Percentiles rank a stretch among this genome's conserved stretches.
Evolutionary conservation across 2,888 invertebrate species (phyloP).

Genomic region (Dorcus parallelipipedus): DNA sequence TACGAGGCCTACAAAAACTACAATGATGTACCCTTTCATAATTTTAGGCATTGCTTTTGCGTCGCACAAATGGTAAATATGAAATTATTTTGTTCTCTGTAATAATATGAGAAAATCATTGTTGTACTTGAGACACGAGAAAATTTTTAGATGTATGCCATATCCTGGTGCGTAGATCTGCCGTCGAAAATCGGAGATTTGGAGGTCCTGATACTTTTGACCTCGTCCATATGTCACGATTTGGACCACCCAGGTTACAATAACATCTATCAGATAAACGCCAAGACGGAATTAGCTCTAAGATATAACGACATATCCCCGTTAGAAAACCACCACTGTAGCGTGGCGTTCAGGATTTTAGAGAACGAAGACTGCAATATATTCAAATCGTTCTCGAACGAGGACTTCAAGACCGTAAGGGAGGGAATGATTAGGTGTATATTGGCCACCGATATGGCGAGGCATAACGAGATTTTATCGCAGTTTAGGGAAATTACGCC

Average conservation of each 20-base stretch:
- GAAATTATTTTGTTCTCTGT: too few relatives aligned
- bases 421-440: conserved; percentile 79
- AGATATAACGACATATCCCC: conserved; percentile 85
- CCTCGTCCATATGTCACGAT: conserved; percentile 79
- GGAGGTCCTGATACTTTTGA: conserved; percentile 72
- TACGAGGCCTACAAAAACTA: conserved; percentile 77
- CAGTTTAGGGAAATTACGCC: conserved; percentile 66
- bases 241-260: conserved; percentile 76
- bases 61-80: conserved; percentile 79
- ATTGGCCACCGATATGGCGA: conserved; percentile 74
- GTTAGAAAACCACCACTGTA: conserved; percentile 82
- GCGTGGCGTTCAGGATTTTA: conserved; percentile 76
- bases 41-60: conserved; percentile 84
- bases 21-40: conserved; percentile 84
- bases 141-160: conserved; percentile 70
- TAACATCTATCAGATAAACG: conserved; percentile 80
- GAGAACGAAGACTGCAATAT: conserved; percentile 79
- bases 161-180: conserved; percentile 70
- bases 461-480: conserved; percentile 73
- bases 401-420: conserved; percentile 63
- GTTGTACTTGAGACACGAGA: too few relatives aligned
- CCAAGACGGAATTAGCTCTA: conserved; percentile 76
- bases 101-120: too few relatives aligned
- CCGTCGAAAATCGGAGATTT: conserved; percentile 67
- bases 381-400: conserved; percentile 63